Percentiles rank a stretch among this genome's conserved stretches.
Conservation (phyloP, 2,113 vertebrate species). For the Hypomesus transpacificus region DNA sequence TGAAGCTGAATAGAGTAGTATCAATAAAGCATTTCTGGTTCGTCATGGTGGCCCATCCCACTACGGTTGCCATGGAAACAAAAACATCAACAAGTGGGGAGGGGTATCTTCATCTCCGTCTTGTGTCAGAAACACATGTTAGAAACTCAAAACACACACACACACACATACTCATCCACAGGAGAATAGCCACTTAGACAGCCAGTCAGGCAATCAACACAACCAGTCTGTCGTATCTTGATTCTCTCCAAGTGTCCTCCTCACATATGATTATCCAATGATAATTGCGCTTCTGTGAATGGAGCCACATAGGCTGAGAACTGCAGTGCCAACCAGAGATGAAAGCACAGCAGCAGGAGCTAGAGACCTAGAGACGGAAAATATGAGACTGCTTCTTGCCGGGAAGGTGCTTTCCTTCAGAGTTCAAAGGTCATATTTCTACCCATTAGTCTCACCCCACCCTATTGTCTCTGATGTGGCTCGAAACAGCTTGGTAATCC, state of each 20-base stretch:
- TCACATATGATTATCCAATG: conserved; percentile 28
- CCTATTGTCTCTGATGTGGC: conserved; percentile 10
- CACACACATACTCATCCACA: neutral
- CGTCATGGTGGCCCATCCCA: too few relatives aligned
- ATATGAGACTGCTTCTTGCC: conserved; percentile 21
- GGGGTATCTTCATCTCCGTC: conserved; percentile 6
- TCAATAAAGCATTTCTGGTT: too few relatives aligned
- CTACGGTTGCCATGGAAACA: too few relatives aligned
- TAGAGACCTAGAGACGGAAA: conserved; percentile 38
- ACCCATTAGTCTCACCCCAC: conserved; percentile 55
- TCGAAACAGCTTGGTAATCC: neutral
- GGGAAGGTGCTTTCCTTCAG: conserved; percentile 55
- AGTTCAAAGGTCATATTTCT: conserved; percentile 58
- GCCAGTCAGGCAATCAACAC: neutral
- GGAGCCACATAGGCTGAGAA: conserved; percentile 20
- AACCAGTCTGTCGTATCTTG: neutral
- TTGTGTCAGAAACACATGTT: conserved; percentile 29
- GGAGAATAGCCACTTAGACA: neutral
- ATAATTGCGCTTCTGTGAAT: conserved; percentile 38
- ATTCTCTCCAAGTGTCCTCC: too few relatives aligned
- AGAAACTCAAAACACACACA: conserved; percentile 21
- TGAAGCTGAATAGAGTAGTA: too few relatives aligned
- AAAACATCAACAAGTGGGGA: too few relatives aligned
- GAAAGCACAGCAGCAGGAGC: conserved; percentile 15
- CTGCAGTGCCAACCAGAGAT: conserved; percentile 20